These are phyloP conservation scores for Eptatretus burgeri DNA, from an alignment of 2,113 vertebrate species.

Conservation along the genomic window DNA sequence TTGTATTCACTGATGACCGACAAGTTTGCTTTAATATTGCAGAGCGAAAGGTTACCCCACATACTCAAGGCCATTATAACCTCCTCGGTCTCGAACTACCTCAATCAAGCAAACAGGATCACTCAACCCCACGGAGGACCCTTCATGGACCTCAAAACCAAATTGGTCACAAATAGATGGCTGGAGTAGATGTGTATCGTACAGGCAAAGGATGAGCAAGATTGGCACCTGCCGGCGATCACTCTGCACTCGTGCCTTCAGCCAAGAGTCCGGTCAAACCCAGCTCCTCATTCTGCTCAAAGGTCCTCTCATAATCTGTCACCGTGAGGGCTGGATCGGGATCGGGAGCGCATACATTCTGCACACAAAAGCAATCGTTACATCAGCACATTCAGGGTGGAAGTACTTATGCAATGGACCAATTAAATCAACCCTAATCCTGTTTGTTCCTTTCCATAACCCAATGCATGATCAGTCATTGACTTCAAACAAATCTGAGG, in stretches of 20 bases:
- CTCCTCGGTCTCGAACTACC: no score
- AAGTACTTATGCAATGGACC: neutral
- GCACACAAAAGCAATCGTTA: constrained; percentile 8
- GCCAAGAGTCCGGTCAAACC: constrained; percentile 81
- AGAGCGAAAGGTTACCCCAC: no score
- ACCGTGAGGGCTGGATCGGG: constrained; percentile 43
- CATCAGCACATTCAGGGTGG: neutral
- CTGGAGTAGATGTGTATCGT: no score
- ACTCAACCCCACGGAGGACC: no score
- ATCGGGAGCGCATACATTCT: constrained; percentile 69
- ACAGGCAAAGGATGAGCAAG: no score
- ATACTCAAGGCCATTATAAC: no score
- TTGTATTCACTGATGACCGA: no score
- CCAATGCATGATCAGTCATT: neutral
- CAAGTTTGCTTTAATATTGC: no score
- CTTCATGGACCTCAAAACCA: no score
- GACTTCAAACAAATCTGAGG: neutral
- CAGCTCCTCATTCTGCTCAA: constrained; percentile 64
- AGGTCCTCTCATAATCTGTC: constrained; percentile 36
- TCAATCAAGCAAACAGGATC: no score
- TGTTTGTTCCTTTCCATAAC: neutral
- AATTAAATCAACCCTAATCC: neutral
- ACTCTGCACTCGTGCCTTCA: constrained; percentile 28
- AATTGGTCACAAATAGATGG: no score
- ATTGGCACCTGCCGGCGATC: no score